Conservation (phyloP, 2,888 invertebrate species). For the Cheilosia impressa region DNA sequence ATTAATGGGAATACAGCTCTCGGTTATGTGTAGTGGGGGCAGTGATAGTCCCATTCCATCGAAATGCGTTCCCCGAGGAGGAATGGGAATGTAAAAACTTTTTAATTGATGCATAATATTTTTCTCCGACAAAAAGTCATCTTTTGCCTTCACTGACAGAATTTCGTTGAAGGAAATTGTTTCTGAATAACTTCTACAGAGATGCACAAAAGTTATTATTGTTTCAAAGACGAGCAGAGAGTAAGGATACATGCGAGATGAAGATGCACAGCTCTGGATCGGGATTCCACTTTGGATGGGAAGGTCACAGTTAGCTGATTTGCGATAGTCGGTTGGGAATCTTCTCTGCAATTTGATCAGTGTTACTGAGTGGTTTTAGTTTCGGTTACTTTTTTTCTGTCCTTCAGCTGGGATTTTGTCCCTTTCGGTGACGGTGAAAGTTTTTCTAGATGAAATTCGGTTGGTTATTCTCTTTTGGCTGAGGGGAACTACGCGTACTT, state of each 20-base stretch:
- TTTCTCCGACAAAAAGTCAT: slow-evolving; percentile 51
- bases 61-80: slow-evolving; percentile 1
- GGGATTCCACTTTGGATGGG: slow-evolving; percentile 13
- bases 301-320: slow-evolving; percentile 57
- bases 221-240: slow-evolving; percentile 21
- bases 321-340: slow-evolving; percentile 26
- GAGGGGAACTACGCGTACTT: slow-evolving; percentile 28
- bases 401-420: neutral
- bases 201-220: slow-evolving; percentile 47
- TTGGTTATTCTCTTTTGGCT: slow-evolving; percentile 46
- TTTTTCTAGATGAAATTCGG: slow-evolving; percentile 41
- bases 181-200: slow-evolving; percentile 44
- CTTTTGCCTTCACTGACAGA: slow-evolving; percentile 48
- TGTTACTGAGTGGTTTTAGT: slow-evolving; percentile 23
- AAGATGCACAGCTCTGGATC: slow-evolving; percentile 36
- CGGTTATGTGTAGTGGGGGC: slow-evolving; percentile 10
- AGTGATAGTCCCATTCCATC: slow-evolving; percentile 11
- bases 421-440: slow-evolving; percentile 25
- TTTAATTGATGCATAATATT: slow-evolving; percentile 71
- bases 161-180: slow-evolving; percentile 41
- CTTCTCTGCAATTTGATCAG: slow-evolving; percentile 43
- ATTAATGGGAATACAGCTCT: slow-evolving; percentile 57
- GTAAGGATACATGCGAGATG: slow-evolving; percentile 31
- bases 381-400: neutral
- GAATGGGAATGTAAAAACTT: slow-evolving; percentile 53